Percentiles rank a stretch among this genome's conserved stretches.
Conservation (phyloP, 2,113 vertebrate genomes). For the Phyllostomus discolor region DNA sequence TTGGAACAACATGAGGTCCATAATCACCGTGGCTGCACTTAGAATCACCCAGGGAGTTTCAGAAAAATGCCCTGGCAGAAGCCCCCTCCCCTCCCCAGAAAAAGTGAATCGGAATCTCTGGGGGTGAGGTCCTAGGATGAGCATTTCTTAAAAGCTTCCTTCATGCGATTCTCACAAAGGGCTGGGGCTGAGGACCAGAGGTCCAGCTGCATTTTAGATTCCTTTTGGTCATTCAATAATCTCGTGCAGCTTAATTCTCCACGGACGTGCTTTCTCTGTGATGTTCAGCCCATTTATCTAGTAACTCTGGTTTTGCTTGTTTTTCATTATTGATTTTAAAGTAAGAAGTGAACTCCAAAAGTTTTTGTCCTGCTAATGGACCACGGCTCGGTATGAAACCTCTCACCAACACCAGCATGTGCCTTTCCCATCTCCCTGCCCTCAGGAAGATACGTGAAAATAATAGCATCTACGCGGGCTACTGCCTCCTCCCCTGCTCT, state of each 20-base stretch:
- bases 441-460: neutral
- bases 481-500: neutral
- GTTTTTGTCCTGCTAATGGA: constrained; percentile 35
- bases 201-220: neutral
- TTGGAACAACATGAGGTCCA: neutral
- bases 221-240: neutral
- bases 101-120: neutral
- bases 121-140: neutral
- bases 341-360: constrained; percentile 3
- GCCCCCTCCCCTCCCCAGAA: neutral
- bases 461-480: neutral
- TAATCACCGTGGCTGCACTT: neutral
- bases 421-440: neutral
- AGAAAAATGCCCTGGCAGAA: neutral
- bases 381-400: neutral
- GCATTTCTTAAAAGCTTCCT: neutral
- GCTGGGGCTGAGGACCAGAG: neutral
- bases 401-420: neutral
- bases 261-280: neutral
- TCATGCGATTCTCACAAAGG: neutral
- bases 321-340: constrained; percentile 48
- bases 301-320: neutral
- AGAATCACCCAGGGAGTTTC: neutral
- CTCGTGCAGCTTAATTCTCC: neutral
- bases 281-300: neutral